Evolutionary conservation across 1,140 invertebrate genomes (phyloP), one percentile per base, ranked within the genome.

Genomic region (Drosophila nebulosa): DNA sequence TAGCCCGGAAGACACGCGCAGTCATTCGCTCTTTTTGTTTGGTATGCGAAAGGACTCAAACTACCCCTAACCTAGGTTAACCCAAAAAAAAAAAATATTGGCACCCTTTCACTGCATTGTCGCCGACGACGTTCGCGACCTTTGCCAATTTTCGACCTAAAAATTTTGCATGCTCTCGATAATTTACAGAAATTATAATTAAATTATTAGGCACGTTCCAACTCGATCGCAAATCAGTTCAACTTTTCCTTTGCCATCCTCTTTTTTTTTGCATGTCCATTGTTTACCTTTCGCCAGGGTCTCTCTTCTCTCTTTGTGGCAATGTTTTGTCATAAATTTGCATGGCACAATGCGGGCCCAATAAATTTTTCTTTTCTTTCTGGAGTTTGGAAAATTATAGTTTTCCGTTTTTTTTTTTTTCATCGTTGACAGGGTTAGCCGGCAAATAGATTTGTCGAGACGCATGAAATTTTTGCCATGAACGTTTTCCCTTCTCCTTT

Each of bases 321-420:
- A 69, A 83, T 86, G 83, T 86, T 86, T 88, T 86, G 81, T 86
- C 81, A 86, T 86, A 86, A 86, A 86, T 86, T 86, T 86, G 78
- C 83, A 86, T 88, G 27, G 18, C 75, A 88, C 83, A 88, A 83
- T 69, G 78, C 27, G 39, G 52, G 64, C 46, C 26, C 24, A 50
- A 61, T 18, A 26, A 57, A 73, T 51, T 46, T 62, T 72, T 36
- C 62, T 6, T 42, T 83, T 78, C 79, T 68, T 78, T 24, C 3
- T 18, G 39, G 39, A 63, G 58, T 22, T 27, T 18, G 50, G 14
- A 56, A 84, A 83, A 84, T 84, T 79, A 84, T 84, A 76, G 75
- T 84, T 72, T 77, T 65, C 50, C 35, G 50, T 60, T 51, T 35
- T 56, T n/a, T n/a, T n/a, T n/a, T n/a, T n/a, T n/a, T n/a, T n/a